These are phyloP conservation scores for Paradisaea rubra DNA, from an alignment of 2,113 vertebrate genomes.

Conservation along the genomic window DNA sequence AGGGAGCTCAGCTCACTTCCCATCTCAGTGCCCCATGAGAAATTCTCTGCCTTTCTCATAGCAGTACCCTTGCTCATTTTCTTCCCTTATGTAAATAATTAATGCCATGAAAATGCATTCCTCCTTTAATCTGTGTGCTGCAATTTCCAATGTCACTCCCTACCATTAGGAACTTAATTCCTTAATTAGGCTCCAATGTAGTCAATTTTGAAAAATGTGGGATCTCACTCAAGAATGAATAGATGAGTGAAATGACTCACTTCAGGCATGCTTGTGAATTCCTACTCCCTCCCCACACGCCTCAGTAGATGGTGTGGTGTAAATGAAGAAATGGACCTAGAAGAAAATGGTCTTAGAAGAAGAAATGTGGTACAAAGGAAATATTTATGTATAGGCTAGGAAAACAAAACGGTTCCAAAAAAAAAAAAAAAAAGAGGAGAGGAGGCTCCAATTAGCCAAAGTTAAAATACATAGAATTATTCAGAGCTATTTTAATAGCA, in stretches of 20 bases:
- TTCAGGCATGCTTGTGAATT: background rate
- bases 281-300: background rate
- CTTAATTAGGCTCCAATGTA: background rate
- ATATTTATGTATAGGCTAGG: background rate
- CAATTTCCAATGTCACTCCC: background rate
- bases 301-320: background rate
- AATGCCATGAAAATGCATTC: background rate
- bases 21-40: background rate
- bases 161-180: background rate
- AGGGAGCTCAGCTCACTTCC: background rate
- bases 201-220: background rate
- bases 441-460: background rate
- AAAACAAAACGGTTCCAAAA: background rate
- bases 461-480: background rate
- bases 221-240: background rate
- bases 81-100: background rate
- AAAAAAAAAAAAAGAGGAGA: background rate
- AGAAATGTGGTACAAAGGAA: background rate
- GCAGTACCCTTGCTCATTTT: background rate
- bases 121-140: background rate
- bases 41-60: background rate
- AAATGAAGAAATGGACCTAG: background rate
- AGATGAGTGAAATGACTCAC: background rate
- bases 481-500: background rate
- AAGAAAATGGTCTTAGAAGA: background rate